A percentile compares a stretch with the other conserved stretches of the same genome.
phyloP scores from a whole-genome alignment of 2,888 invertebrate species.

The Agrochola lota region DNA sequence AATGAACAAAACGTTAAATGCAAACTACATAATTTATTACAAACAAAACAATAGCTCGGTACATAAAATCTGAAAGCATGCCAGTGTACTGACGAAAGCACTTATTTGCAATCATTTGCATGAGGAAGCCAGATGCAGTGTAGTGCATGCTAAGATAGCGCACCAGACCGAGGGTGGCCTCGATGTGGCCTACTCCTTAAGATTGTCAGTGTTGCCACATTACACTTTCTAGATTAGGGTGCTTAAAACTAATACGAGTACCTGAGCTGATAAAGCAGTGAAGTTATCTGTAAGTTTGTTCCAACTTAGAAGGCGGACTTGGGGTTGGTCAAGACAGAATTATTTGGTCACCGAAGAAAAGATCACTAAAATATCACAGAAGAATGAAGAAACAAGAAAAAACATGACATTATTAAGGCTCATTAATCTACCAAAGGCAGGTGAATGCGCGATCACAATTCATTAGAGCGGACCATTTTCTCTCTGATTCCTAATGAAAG shows the following conservation, averaged over 20 bases:
- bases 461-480: not conserved
- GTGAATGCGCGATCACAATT: not conserved
- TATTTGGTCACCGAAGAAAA: not conserved
- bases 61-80: slow-evolving; percentile 46
- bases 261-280: not conserved
- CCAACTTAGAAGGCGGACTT: slow-evolving; percentile 1
- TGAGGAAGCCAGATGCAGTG: slow-evolving; percentile 83
- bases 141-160: slow-evolving; percentile 74
- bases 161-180: slow-evolving; percentile 74
- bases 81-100: slow-evolving; percentile 76
- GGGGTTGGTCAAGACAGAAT: not conserved
- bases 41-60: slow-evolving; percentile 51
- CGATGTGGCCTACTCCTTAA: slow-evolving; percentile 59
- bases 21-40: not conserved
- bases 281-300: slow-evolving; percentile 22
- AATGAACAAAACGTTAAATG: too few species aligned
- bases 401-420: not conserved
- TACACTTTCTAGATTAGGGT: slow-evolving; percentile 69
- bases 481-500: slow-evolving; percentile 9
- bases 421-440: not conserved
- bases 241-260: slow-evolving; percentile 51
- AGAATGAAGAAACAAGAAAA: not conserved
- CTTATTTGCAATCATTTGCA: slow-evolving; percentile 84
- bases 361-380: not conserved
- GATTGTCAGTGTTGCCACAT: slow-evolving; percentile 60